Conservation (phyloP, 2,797 vertebrate genomes). For the Meriones psammophilus region DNA sequence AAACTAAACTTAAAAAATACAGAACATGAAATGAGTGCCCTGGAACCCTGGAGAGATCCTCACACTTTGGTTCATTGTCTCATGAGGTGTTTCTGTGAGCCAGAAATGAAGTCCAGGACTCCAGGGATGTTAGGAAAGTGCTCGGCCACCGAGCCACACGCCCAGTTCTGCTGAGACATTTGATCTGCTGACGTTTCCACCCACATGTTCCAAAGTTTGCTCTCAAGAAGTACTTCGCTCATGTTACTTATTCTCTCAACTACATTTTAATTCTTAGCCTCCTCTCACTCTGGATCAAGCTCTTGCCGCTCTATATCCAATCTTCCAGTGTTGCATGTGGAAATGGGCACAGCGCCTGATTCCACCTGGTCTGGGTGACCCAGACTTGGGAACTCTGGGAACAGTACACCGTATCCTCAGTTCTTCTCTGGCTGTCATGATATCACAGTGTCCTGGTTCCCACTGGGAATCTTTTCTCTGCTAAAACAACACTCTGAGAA, state of each 20-base stretch:
- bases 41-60: not conserved
- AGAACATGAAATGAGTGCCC: not conserved
- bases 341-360: not conserved
- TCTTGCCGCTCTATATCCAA: not conserved
- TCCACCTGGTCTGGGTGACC: not conserved
- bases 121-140: not conserved
- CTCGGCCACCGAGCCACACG: not conserved
- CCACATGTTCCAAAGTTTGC: conserved; percentile 40
- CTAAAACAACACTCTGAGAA: conserved; percentile 30
- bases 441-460: not conserved
- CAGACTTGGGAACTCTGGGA: not conserved
- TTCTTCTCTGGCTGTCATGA: not conserved
- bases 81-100: not conserved
- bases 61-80: not conserved
- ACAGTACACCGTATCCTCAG: not conserved
- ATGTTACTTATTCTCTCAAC: conserved; percentile 1
- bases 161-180: not conserved
- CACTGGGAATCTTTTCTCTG: conserved; percentile 11
- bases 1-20: not conserved
- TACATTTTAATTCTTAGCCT: conserved; percentile 25
- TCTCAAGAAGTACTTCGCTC: conserved; percentile 23
- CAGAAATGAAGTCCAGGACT: not conserved
- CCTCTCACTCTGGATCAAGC: not conserved
- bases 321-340: not conserved
- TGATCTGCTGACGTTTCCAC: conserved; percentile 45